Conservation (phyloP, 2,888 invertebrate species). For the Silvanus unidentatus region DNA sequence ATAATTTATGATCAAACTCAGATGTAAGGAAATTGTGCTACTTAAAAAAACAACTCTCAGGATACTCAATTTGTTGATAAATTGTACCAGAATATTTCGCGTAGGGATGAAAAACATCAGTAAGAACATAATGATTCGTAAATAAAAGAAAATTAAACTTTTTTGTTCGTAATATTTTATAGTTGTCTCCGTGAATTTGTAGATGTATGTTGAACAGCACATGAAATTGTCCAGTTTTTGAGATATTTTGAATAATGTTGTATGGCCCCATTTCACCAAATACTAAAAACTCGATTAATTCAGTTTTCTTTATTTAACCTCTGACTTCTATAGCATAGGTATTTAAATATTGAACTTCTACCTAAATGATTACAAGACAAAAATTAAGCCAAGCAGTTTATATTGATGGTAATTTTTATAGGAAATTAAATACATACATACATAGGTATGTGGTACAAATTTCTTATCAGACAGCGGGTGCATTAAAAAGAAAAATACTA, state of each 20-base stretch:
- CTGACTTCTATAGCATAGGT: no score
- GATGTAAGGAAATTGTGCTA: conserved; percentile 7
- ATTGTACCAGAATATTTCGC: conserved; percentile 1
- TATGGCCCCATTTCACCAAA: not conserved
- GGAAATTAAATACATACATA: no score
- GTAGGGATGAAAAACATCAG: conserved; percentile 1
- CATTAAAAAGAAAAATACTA: no score
- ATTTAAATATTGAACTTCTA: no score
- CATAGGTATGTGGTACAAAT: no score
- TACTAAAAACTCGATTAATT: conserved; percentile 2
- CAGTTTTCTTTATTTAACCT: no score
- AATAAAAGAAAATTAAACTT: not conserved
- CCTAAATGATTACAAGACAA: no score
- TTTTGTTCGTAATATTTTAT: not conserved
- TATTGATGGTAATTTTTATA: no score
- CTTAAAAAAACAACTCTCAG: conserved; percentile 9
- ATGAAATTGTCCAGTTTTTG: not conserved
- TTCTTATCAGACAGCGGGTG: no score
- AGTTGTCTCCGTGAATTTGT: not conserved
- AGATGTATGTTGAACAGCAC: conserved; percentile 1
- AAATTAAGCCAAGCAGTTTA: no score
- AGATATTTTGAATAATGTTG: conserved; percentile 5
- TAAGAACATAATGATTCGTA: conserved; percentile 4
- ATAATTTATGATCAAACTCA: conserved; percentile 3
- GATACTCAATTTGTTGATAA: conserved; percentile 1